Evolutionary conservation across 2,113 vertebrate species (phyloP).

Genomic region (Callopanchax toddi): DNA sequence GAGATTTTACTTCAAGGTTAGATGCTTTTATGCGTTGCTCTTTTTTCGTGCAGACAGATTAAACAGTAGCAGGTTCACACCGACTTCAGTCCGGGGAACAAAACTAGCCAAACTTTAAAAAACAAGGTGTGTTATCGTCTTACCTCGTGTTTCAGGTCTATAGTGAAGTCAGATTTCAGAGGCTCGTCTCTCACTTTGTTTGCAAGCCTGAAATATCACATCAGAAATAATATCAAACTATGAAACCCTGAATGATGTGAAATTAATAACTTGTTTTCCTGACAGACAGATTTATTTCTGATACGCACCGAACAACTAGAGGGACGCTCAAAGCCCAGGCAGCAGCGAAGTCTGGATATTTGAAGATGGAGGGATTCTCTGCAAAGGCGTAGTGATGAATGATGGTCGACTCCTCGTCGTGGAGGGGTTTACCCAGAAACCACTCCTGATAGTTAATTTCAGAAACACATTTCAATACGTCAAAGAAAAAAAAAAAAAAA

Average conservation of each 20-base stretch:
- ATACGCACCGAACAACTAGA: conserved; percentile 88
- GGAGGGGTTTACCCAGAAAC: conserved; percentile 94
- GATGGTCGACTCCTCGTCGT: conserved; percentile 95
- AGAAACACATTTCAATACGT: conserved; percentile 6
- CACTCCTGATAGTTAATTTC: conserved; percentile 82
- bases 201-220: conserved; percentile 82
- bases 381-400: conserved; percentile 99
- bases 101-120: conserved; percentile 3
- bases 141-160: conserved; percentile 98
- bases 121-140: conserved; percentile 37
- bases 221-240: not conserved
- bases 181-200: conserved; percentile 88
- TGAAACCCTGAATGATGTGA: not conserved
- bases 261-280: conserved; percentile 7
- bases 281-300: not conserved
- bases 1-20: conserved; percentile 67
- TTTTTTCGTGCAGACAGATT: conserved; percentile 52
- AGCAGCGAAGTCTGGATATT: conserved; percentile 95
- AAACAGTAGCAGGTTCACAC: not conserved
- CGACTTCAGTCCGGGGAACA: conserved; percentile 31
- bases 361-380: conserved; percentile 90
- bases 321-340: conserved; percentile 92
- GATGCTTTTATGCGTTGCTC: conserved; percentile 55
- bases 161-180: conserved; percentile 95
- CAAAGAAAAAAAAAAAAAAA: not conserved